phyloP scores from a whole-genome alignment of 2,797 vertebrate genomes.

The Oreonectes daqikongensis region DNA sequence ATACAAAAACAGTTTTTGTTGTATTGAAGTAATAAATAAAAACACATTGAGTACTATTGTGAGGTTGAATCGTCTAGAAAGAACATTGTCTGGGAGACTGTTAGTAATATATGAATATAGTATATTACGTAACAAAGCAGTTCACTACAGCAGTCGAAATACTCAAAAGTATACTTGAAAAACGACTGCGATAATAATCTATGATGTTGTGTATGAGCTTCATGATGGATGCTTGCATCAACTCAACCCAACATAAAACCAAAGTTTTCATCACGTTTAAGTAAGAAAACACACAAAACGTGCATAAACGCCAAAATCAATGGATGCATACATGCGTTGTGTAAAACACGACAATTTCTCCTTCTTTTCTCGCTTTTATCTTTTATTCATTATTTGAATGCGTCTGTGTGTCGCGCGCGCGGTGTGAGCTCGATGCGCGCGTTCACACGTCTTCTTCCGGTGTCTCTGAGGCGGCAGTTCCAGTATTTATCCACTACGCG shows the following conservation, averaged over 20 bases:
- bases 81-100: too few relatives aligned
- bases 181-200: background rate
- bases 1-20: too few relatives aligned
- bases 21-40: too few relatives aligned
- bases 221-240: background rate
- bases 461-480: slow-evolving; percentile 70
- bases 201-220: background rate
- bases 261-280: background rate
- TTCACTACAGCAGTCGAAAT: too few relatives aligned
- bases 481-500: slow-evolving; percentile 70
- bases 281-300: background rate
- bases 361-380: background rate
- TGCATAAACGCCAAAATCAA: too few relatives aligned
- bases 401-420: background rate
- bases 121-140: too few relatives aligned
- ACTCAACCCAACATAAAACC: background rate
- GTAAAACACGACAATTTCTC: background rate
- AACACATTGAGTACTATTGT: too few relatives aligned
- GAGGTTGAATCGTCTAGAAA: too few relatives aligned
- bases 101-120: too few relatives aligned
- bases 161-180: too few relatives aligned
- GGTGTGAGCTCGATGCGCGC: slow-evolving; percentile 68
- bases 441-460: slow-evolving; percentile 80
- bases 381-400: background rate
- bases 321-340: too few relatives aligned